These are phyloP conservation scores for Calosoma granatense DNA, from an alignment of 1,140 invertebrate genomes.

Conservation along the genomic window DNA sequence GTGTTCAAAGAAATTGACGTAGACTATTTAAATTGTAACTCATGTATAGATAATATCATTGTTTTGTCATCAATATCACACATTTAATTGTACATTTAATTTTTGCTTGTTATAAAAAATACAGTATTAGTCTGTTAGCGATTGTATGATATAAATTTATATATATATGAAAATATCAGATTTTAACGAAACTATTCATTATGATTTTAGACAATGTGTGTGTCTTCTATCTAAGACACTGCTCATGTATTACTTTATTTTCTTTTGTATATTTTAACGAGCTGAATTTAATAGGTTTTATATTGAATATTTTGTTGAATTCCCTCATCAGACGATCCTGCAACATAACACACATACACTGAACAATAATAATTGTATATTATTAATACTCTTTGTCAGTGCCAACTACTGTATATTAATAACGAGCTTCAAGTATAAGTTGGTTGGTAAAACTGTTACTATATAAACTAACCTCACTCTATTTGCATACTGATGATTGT, in stretches of 20 bases:
- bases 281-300: background rate
- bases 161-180: background rate
- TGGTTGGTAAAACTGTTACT: too few relatives aligned
- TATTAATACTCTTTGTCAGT: too few relatives aligned
- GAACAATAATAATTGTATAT: too few relatives aligned
- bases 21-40: background rate
- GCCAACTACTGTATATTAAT: too few relatives aligned
- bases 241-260: background rate
- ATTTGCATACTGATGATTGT: too few relatives aligned
- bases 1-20: background rate
- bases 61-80: background rate
- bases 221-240: too few relatives aligned
- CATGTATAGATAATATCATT: slow-evolving; percentile 1
- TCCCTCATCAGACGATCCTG: too few relatives aligned
- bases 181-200: background rate
- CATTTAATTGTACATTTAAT: background rate
- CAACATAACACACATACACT: too few relatives aligned
- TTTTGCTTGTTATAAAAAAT: slow-evolving; percentile 1
- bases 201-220: too few relatives aligned
- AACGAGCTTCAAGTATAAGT: too few relatives aligned
- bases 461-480: too few relatives aligned
- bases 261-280: background rate
- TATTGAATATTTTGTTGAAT: too few relatives aligned
- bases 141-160: slow-evolving; percentile 7
- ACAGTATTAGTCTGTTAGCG: slow-evolving; percentile 5